phyloP scores from a whole-genome alignment of 2,888 invertebrate genomes.

The Parnassius mnemosyne region DNA sequence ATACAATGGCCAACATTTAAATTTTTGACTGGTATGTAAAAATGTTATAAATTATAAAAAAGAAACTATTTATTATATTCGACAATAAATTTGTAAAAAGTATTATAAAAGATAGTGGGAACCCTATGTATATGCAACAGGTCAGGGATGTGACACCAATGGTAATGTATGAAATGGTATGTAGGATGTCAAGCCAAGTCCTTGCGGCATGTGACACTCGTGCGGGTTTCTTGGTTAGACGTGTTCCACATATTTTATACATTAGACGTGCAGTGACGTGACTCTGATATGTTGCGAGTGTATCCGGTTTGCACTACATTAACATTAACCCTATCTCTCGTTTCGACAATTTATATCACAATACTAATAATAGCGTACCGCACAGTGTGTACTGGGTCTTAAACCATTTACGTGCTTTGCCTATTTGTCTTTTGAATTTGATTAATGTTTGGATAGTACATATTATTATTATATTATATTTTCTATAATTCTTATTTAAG shows the following conservation, averaged over 20 bases:
- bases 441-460: conserved; percentile 5
- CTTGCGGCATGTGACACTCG: too few species aligned
- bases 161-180: too few species aligned
- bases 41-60: conserved; percentile 1
- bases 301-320: too few species aligned
- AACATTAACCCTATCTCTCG: too few species aligned
- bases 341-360: too few species aligned
- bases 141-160: too few species aligned
- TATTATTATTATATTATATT: conserved; percentile 3
- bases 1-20: too few species aligned
- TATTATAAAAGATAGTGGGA: neutral
- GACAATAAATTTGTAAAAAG: conserved; percentile 13
- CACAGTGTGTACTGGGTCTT: conserved; percentile 15
- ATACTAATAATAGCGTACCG: neutral
- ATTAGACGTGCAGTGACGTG: too few species aligned
- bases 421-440: conserved; percentile 7
- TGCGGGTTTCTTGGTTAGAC: too few species aligned
- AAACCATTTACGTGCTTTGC: neutral
- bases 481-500: conserved; percentile 10
- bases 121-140: neutral
- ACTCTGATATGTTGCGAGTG: too few species aligned
- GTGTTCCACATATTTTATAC: too few species aligned
- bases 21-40: neutral
- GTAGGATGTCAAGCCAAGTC: too few species aligned
- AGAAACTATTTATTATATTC: neutral